Evolutionary conservation across 2,113 vertebrate species (phyloP).

Genomic region (Chiloscyllium plagiosum): DNA sequence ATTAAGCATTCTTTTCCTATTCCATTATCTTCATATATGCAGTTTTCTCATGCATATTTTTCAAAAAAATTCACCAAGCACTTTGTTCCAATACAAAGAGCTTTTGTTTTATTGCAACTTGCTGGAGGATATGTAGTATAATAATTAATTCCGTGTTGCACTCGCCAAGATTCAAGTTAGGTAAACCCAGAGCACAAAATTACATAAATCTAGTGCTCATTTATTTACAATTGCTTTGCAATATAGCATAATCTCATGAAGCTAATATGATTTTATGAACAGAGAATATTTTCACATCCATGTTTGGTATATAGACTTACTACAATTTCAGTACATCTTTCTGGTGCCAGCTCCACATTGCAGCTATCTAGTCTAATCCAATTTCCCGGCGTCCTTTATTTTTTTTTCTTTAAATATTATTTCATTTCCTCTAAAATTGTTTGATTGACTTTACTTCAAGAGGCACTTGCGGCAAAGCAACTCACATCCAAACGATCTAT

Average conservation of each 20-base stretch:
- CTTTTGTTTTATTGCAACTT: conserved; percentile 26
- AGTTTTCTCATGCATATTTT: neutral
- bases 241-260: conserved; percentile 20
- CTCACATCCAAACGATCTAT: neutral
- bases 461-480: neutral
- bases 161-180: conserved; percentile 19
- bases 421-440: conserved; percentile 33
- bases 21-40: neutral
- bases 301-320: neutral
- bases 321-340: neutral
- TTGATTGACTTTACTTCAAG: neutral
- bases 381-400: neutral
- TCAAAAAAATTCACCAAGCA: neutral
- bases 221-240: neutral
- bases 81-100: conserved; percentile 20
- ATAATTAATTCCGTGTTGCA: conserved; percentile 25
- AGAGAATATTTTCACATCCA: neutral
- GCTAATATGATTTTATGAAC: neutral
- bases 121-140: conserved; percentile 24
- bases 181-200: conserved; percentile 12
- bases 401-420: conserved; percentile 7
- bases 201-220: neutral
- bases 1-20: neutral
- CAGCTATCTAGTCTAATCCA: conserved; percentile 19
- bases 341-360: neutral